Conservation (phyloP, 2,888 invertebrate genomes). For the Alitta virens region DNA sequence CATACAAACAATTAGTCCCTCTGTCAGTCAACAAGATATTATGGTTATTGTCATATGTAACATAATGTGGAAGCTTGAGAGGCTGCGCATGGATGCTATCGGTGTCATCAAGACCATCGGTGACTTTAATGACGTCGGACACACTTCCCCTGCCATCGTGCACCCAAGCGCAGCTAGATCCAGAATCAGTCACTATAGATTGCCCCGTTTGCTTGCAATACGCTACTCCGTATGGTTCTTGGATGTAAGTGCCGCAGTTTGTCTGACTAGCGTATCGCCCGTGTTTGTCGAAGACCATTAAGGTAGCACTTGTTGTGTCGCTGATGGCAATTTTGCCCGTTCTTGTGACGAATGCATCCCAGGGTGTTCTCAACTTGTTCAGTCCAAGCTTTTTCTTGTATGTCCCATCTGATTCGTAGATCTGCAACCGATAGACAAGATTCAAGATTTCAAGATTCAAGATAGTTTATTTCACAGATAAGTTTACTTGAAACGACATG, state of each 20-base stretch:
- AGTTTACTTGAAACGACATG: too few species aligned
- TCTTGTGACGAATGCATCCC: conserved; percentile 7
- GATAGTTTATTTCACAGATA: too few species aligned
- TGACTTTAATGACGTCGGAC: conserved; percentile 3
- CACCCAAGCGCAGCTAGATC: conserved; percentile 14
- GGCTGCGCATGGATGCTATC: neutral
- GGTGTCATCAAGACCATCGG: neutral
- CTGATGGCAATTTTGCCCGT: conserved; percentile 19
- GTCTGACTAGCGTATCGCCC: conserved; percentile 8
- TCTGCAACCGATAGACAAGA: too few species aligned
- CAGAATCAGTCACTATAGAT: conserved; percentile 12
- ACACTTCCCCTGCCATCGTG: conserved; percentile 15
- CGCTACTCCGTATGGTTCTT: conserved; percentile 17
- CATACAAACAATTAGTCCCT: conserved; percentile 6
- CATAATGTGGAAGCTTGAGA: conserved; percentile 7
- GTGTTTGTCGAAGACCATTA: conserved; percentile 19
- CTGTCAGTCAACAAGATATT: conserved; percentile 8
- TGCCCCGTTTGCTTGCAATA: conserved; percentile 5
- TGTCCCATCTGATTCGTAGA: neutral
- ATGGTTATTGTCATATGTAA: conserved; percentile 1
- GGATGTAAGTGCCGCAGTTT: conserved; percentile 11
- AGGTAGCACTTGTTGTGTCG: conserved; percentile 10
- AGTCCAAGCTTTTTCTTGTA: neutral
- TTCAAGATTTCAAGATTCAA: too few species aligned
- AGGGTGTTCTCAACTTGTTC: conserved; percentile 1